Base-by-base conservation (phyloP, 2,888 invertebrate genomes). In the Hedychridium roseum region DNA sequence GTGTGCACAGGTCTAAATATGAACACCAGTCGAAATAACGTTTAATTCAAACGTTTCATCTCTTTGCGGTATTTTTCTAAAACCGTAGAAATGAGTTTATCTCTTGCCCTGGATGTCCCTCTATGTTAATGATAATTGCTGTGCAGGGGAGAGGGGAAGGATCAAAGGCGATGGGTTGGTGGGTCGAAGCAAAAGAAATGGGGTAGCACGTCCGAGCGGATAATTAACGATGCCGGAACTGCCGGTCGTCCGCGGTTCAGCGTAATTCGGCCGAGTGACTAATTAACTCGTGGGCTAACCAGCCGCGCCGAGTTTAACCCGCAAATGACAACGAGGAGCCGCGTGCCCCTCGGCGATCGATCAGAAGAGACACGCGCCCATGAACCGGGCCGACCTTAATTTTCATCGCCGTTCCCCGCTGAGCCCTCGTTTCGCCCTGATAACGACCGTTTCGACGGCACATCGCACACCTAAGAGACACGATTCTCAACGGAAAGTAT, bases 281-380 rank as follows among this genome's bases (percentile, higher is more conserved):
- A 34, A 42, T 42, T 42, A 34, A 42, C 35, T 34, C 11, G 12
- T 5, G 23, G n/a, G 16, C 27, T 38, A 38, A 28, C 38, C 38
- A 28, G 37, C 20, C 35, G 34, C 34, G n/a, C 11, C 17, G 35
- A 30, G 40, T 18, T n/a, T 40, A 40, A 40, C 40, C 40, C 30
- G 21, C 21, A 7, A n/a, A 15, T 12, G 40, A 17, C 38, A 27
- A 11, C 27, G n/a, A n/a, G n/a, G 11, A 15, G 17, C 12, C 7
- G 27, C 9, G 38, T 7, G 27, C 16, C 11, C 20, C 9, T 15
- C 3, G n/a, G 16, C 21, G 30, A 40, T 40, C 40, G 40, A 40
- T 40, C 40, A 30, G 16, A 15, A 23, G 12, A 20, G 20, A 30
- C 30, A 20, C 30, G 3, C 5, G 16, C 6, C 18, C 9, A 9